Evolutionary conservation across 1,140 invertebrate genomes (phyloP), one percentile per base, ranked within the genome.

Genomic region (Anastatus disparis): DNA sequence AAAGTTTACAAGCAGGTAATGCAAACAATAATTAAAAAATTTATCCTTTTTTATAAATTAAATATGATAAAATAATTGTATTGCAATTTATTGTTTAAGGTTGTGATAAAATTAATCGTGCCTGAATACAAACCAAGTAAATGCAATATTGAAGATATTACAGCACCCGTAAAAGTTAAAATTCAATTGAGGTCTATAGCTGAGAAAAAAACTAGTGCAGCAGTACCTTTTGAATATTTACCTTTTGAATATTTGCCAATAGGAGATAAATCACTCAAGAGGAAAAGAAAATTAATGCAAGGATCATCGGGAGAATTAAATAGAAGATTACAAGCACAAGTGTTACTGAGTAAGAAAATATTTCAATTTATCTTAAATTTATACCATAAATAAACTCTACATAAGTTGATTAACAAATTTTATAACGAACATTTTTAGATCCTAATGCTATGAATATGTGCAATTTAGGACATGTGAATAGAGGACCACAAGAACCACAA

Each of bases 1-100:
- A 91, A 96, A 82, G 95, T 98, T 38, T 96, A 98, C 85, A 96
- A 97, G 85, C 96, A 98, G 87, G 77, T 80, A 62, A 35, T 31
- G 58, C 4, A 31, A 44, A 24, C 31, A 59, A 24, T 15, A 12
- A 12, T 9, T 31, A 2, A 3, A 6, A 29, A 6, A n/a, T 55
- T 55, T 31, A 6, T 12, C 15, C 7, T 52, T 12, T 24, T 2
- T 55, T 29, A 29, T 55, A 15, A 12, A 29, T 55, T 55, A 29
- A 15, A 1, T 29, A 29, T 17, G 20, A 71, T 69, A 20, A 55
- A 13, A 27, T 42, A 61, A 44, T 61, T 61, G 1, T 26, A 15
- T 13, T 24, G 2, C 26, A 26, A n/a, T 44, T 44, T 13, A 61
- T 13, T 24, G 9, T 50, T 62, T 53, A 22, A 73, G 71, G 31